Base-by-base conservation (phyloP, 2,888 invertebrate genomes). In the Chrysina gloriosa region DNA sequence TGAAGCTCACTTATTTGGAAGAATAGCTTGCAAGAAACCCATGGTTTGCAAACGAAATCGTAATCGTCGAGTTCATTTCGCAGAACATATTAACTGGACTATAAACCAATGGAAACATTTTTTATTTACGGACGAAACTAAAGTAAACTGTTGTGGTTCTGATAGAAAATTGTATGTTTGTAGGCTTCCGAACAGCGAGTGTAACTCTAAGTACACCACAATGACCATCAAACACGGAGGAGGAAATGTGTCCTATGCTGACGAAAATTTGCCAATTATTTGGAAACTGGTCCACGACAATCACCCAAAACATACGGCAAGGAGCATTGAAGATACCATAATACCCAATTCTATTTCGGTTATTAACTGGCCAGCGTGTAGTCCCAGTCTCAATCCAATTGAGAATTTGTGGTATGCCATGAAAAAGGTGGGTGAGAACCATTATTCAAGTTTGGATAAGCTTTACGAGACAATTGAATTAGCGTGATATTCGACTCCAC, bases 361-460 rank as follows among this genome's bases (percentile, higher is more conserved):
- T 16, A 31, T 31, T 31, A 31, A n/a, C 19, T 48, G 14, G 48
- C 48, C 48, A 48, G 23, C 52, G 25, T 23, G 23, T 3, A 25
- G 52, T 52, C 23, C n/a, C 14, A 27, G 7, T 29, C 27, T 52
- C 23, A 52, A 52, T 52, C n/a, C 52, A 25, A 52, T 52, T 9
- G 27, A 23, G 0, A 11, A 52, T 52, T 31, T 23, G 27, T 52
- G 52, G 52, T 11, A 52, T 52, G 16, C 5, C 7, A 5, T n/a
- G 3, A n/a, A 42, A 42, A 2, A 7, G 2, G 11, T 2, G 5
- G n/a, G n/a, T n/a, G n/a, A 9, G 1, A 31, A 42, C 11, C 7
- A 5, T 42, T 42, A 42, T 42, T 42, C 11, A 14, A 42, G 2
- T 42, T 42, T n/a, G n/a, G n/a, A n/a, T n/a, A n/a, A n/a, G n/a